Evolutionary conservation across 2,113 vertebrate genomes (phyloP).

Genomic region (Lophochroa leadbeateri): DNA sequence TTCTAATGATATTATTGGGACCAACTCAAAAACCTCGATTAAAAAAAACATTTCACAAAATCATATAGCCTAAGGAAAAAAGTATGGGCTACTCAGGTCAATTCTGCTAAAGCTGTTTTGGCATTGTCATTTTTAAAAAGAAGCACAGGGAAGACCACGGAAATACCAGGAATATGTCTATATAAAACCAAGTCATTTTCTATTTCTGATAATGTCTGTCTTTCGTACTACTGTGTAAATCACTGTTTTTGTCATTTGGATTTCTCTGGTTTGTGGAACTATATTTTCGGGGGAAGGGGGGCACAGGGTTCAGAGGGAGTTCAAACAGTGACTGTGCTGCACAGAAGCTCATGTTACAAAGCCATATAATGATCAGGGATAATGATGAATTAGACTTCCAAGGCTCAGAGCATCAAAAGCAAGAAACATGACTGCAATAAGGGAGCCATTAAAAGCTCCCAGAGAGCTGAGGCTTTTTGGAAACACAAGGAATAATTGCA

Average conservation of each 20-base stretch:
- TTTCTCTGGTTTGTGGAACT: background rate
- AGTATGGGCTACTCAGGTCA: background rate
- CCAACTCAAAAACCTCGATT: background rate
- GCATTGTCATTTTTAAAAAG: background rate
- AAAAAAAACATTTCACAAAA: background rate
- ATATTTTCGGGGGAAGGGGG: background rate
- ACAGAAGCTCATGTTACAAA: background rate
- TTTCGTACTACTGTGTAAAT: background rate
- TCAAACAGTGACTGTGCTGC: background rate
- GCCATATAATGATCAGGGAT: background rate
- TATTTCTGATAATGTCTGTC: background rate
- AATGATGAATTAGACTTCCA: background rate
- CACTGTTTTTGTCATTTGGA: background rate
- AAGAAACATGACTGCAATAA: background rate
- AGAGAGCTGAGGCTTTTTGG: background rate
- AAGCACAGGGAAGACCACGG: background rate
- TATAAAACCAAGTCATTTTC: background rate
- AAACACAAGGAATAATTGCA: background rate
- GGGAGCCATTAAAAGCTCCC: background rate
- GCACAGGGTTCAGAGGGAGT: background rate
- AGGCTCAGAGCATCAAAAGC: background rate
- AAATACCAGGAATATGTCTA: background rate
- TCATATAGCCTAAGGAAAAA: background rate
- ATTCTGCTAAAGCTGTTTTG: background rate
- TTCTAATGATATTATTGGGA: background rate